Evolutionary conservation across 1,140 invertebrate genomes (phyloP).

Genomic region (Microplitis mediator): DNA sequence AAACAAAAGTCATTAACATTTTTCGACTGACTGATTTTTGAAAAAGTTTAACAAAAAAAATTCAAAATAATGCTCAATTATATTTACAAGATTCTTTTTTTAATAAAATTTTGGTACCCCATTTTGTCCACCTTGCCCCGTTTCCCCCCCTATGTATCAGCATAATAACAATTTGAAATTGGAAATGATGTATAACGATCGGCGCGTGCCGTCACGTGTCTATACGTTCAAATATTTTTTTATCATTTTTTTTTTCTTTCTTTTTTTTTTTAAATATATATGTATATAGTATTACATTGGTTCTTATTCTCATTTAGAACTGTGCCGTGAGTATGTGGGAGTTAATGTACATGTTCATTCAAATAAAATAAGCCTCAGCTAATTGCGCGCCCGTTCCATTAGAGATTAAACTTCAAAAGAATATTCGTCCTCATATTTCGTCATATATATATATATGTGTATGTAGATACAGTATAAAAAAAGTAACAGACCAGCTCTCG

Average conservation of each 20-base stretch:
- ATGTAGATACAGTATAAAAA: too few relatives aligned
- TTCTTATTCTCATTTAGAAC: background rate
- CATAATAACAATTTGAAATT: conserved; percentile 44
- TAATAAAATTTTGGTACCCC: too few relatives aligned
- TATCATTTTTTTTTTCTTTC: background rate
- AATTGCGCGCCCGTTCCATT: conserved; percentile 51
- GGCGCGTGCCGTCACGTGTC: conserved; percentile 51
- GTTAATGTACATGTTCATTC: background rate
- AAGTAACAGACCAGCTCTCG: background rate
- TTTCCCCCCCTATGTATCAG: conserved; percentile 26
- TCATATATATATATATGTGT: too few relatives aligned
- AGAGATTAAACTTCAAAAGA: conserved; percentile 55
- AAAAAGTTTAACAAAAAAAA: too few relatives aligned
- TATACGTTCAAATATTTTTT: conserved; percentile 45
- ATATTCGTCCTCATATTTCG: conserved; percentile 7
- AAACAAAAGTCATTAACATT: too few relatives aligned
- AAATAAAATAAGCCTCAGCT: conserved; percentile 45
- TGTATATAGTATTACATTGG: background rate
- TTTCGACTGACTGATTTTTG: too few relatives aligned
- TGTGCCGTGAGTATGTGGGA: background rate
- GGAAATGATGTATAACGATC: conserved; percentile 45
- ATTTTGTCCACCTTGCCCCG: too few relatives aligned
- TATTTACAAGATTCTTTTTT: too few relatives aligned
- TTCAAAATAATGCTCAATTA: too few relatives aligned
- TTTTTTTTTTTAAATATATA: background rate